Base-by-base conservation (phyloP, 2,797 vertebrate species). In the Oceanodroma leucorhoa region DNA sequence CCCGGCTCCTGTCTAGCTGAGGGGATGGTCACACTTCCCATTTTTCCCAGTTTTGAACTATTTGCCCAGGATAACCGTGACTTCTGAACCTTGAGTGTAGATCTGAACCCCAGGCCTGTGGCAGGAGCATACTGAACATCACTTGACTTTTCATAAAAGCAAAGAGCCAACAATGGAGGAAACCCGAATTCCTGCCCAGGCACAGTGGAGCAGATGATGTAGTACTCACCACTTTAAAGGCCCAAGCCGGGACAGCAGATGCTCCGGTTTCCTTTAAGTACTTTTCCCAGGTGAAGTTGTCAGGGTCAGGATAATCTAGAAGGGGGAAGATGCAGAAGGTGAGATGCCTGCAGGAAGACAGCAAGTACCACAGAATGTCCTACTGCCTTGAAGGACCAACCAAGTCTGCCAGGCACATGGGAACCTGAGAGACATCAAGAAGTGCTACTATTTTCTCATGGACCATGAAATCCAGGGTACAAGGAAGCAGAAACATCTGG, bases 231-330 rank as follows among this genome's bases (percentile, higher is more conserved):
- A 98, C 98, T 98, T 98, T 99, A 96, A 99, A 99, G 79, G 99
- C 98, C 71, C 99, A 99, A 38, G 98, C 70, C 10, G 98, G 98
- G 81, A 99, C 99, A 29, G 99, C 98, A 82, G 98, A 98, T 48
- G 99, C 97, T 57, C 99, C 98, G 0, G 99, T 99, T 97, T 99
- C 99, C 88, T 98, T 98, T 95, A 99, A 97, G 96, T 99, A 99
- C 80, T 96, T 98, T 93, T 99, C 98, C 99, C 99, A 99, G 85
- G 98, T 98, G 97, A 99, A 99, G 90, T 97, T 98, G 70, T 98
- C 98, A 2, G 98, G 98, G 91, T 99, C 99, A 81, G 99, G 99
- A 89, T 99, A 99, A 97, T 99, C 99, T 99, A 94, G 18, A 81
- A 91, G 30, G 24, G 62, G 40, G 43, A 64, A 97, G 64, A 89